Base-by-base conservation (phyloP, 2,113 vertebrate genomes). In the Rostratula benghalensis region DNA sequence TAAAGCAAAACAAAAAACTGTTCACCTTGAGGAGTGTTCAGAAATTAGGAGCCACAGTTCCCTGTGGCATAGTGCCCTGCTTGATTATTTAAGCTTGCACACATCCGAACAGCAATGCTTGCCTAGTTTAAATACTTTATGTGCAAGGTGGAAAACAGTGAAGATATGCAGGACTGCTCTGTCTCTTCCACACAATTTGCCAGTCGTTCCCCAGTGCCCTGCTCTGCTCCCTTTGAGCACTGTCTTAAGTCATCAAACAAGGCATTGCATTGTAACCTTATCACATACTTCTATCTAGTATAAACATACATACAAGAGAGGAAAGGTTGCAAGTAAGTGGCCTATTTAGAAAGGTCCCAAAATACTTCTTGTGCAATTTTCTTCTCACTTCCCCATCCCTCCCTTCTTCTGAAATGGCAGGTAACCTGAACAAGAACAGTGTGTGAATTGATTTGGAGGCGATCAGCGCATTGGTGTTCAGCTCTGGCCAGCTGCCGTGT, bases 401-500 rank as follows among this genome's bases (percentile, higher is more conserved):
- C 93, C 92, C 95, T 89, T 91, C 91, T 93, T 92, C 97, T 97
- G 97, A 98, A 95, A 94, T 97, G 97, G 97, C 97, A 98, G 97
- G 97, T 97, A 97, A 96, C 94, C 92, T 73, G 93, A 82, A 96
- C 97, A 95, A 94, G 95, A 98, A 96, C 95, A 94, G 97, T 88
- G 93, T 98, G 97, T 88, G 97, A 98, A 98, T 98, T 97, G 98
- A 98, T 98, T 97, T 94, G 97, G 94, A 98, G 94, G 94, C 84
- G 93, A 98, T 98, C 98, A 81, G 95, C 93, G 10, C 94, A 91
- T 91, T 39, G 74, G 98, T 97, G 97, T 95, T 95, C 96, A 90
- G 97, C 97, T 97, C 91, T 41, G 91, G 97, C 97, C 95, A 91
- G 95, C 97, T 95, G 96, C 93, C 37, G 41, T 95, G 97, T 75